Base-by-base conservation (phyloP, 2,888 invertebrate species). In the Aradus depressus region DNA sequence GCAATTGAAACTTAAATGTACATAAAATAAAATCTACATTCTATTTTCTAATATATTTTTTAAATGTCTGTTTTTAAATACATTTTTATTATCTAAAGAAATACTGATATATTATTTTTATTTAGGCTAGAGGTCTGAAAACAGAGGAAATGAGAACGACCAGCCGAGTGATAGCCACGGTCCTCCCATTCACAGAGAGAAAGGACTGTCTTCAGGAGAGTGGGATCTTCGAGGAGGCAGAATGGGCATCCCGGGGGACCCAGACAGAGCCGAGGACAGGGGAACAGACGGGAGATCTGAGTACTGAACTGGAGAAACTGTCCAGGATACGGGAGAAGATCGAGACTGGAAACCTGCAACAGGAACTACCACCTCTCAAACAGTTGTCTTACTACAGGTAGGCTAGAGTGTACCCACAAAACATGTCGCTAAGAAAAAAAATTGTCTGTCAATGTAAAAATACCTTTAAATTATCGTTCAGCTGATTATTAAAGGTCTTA, bases 161-260 rank as follows among this genome's bases (percentile, higher is more conserved):
- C 31, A 53, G 57, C 26, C 49, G 61, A 22, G 59, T 62, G 43
- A 57, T 63, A 19, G 62, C 63, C 19, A 62, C 62, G 47, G 62
- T 63, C 19, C 59, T 61, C 19, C 63, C 63, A 19, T 63, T 61
- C 52, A 61, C 52, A 21, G 52, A 55, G 47, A 41, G 73, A 62
- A 76, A 65, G 57, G 75, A 71, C 61, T 70, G 78, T 61, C 69
- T 83, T 23, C 81, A 81, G 62, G 83, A 83, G 63, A 82, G 82
- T 61, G 83, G 83, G 22, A 82, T 83, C 58, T 83, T 82, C 62
- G 82, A 58, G 41, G 58, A 56, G 37, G 26, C 70, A 25, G 74
- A 73, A 58, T 70, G 71, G 51, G 71, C 71, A 55, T 66, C 67
- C 35, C 71, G 67, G 56, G 63, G 68, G 56, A 76, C 76, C 54